phyloP scores from a whole-genome alignment of 2,888 invertebrate species.

The Acronicta aceris region DNA sequence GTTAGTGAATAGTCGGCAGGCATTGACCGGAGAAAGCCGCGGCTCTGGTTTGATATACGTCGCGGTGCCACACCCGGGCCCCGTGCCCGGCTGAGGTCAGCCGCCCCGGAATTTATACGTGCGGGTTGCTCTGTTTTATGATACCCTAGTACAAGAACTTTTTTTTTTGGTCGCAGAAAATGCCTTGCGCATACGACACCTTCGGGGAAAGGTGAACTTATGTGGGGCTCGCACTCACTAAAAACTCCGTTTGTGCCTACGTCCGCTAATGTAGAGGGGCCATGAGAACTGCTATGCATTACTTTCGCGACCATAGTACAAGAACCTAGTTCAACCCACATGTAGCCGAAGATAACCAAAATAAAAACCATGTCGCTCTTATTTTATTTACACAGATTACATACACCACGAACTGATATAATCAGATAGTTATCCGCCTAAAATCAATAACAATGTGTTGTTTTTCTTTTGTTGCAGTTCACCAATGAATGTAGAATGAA shows the following conservation, averaged over 20 bases:
- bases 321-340: background rate
- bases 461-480: constrained; percentile 70
- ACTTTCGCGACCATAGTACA: constrained; percentile 1
- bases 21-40: constrained; percentile 60
- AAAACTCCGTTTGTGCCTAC: no score
- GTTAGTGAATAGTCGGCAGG: constrained; percentile 42
- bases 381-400: no score
- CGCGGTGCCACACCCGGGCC: constrained; percentile 14
- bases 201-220: no score
- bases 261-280: no score
- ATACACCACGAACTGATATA: background rate
- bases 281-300: no score
- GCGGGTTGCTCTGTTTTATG: constrained; percentile 5
- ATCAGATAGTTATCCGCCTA: background rate
- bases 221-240: no score
- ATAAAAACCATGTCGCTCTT: no score
- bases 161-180: no score
- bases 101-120: constrained; percentile 27
- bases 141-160: background rate
- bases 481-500: constrained; percentile 65
- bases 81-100: constrained; percentile 26
- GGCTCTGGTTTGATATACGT: constrained; percentile 46
- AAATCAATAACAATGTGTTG: constrained; percentile 9
- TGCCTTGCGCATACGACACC: no score
- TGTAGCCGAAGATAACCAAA: no score